Evolutionary conservation across 2,113 vertebrate species (phyloP).

Genomic region (Cyphomyrus discorhynchus): DNA sequence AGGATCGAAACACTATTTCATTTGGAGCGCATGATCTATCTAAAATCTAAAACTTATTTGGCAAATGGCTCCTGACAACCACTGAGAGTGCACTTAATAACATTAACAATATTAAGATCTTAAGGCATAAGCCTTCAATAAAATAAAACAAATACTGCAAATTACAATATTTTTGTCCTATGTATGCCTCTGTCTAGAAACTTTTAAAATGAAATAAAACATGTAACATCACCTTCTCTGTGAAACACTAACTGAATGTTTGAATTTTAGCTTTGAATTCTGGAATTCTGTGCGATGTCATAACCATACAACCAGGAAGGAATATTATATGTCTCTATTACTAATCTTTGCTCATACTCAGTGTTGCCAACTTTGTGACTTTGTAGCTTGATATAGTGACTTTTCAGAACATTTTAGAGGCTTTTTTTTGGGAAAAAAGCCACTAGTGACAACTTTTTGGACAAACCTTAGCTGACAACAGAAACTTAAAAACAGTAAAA

Average conservation of each 20-base stretch:
- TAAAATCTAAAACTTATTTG: neutral
- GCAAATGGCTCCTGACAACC: neutral
- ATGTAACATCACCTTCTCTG: neutral
- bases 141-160: neutral
- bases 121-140: neutral
- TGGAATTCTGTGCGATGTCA: neutral
- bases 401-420: neutral
- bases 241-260: neutral
- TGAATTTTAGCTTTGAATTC: neutral
- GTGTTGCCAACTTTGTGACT: neutral
- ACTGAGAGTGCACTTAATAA: neutral
- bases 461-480: neutral
- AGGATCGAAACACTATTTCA: neutral
- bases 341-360: neutral
- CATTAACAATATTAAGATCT: neutral
- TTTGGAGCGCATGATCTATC: neutral
- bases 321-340: neutral
- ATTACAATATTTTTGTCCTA: neutral
- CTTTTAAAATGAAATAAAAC: neutral
- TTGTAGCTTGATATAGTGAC: neutral
- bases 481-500: neutral
- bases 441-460: neutral
- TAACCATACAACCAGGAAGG: neutral
- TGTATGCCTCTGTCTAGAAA: neutral
- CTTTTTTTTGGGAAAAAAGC: neutral